Base-by-base conservation (phyloP, 1,140 invertebrate genomes). In the Eriocheir sinensis region DNA sequence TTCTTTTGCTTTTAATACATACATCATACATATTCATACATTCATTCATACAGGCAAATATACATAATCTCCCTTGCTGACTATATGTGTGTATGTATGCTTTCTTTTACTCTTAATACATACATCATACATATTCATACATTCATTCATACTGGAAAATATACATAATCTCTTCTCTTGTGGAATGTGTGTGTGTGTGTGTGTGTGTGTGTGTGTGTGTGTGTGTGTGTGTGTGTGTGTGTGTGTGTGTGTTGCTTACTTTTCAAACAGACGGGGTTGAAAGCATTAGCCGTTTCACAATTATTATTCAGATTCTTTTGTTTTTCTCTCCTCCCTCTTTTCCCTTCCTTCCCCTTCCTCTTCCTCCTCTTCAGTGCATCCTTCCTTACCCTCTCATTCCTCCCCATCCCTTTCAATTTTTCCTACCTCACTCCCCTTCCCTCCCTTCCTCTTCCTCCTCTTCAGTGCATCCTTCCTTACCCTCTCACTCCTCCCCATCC, bases 181-280 rank as follows among this genome's bases (percentile, higher is more conserved):
- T n/a, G n/a, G n/a, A 1, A 30, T 86, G 41, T 15, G 3, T 36
- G 12, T 38, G 34, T 60, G 21, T 15, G 3, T 79, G 72, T 91
- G 72, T 91, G 38, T 91, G 72, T 91, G 72, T 91, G 53, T 91
- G 72, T 91, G 72, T 91, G 72, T 91, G n/a, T 92, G 79, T 92
- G 79, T 92, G 79, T 92, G 60, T 92, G 79, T 92, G 79, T 92
- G 40, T 72, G 60, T 72, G 60, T 53, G 60, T 72, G 60, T 72
- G 27, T 92, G 79, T 92, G 40, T 80, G 38, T 80, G 1, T 21
- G 27, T 80, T 92, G 40, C 2, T 32, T 44, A 48, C n/a, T n/a
- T n/a, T n/a, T n/a, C n/a, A 15, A 15, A 48, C 4, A 48, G 4
- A 48, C 15, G 4, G 4, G 44, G 8, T n/a, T n/a, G 60, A 72